Evolutionary conservation across 2,113 vertebrate species (phyloP).

Genomic region (Circaetus gallicus): DNA sequence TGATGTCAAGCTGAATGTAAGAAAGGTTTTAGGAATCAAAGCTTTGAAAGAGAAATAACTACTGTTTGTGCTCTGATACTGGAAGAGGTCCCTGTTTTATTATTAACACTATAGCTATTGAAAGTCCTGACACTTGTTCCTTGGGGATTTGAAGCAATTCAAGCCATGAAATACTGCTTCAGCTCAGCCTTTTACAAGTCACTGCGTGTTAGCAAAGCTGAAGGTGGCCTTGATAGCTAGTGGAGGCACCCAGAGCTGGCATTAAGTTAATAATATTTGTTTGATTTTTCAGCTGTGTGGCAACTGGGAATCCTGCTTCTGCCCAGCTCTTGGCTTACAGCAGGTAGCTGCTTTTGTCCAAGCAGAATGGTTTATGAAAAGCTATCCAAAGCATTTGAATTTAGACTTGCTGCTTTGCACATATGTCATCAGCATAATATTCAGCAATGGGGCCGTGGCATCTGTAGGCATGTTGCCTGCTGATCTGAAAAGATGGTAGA

Average conservation of each 20-base stretch:
- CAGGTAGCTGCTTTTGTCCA: not conserved
- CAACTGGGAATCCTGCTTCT: not conserved
- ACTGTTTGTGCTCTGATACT: slow-evolving; percentile 12
- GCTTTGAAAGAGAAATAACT: slow-evolving; percentile 45
- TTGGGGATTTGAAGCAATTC: slow-evolving; percentile 15
- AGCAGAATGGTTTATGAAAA: not conserved
- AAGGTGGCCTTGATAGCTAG: not conserved
- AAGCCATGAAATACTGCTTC: not conserved
- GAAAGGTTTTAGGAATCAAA: slow-evolving; percentile 54
- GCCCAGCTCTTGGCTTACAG: not conserved
- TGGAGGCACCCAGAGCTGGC: not conserved
- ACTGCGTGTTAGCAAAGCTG: not conserved
- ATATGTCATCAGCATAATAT: rapidly evolving
- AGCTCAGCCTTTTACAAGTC: not conserved
- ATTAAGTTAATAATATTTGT: not conserved
- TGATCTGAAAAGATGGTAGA: not conserved
- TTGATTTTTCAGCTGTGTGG: not conserved
- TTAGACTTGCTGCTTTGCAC: not conserved
- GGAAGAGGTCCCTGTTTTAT: slow-evolving; percentile 31
- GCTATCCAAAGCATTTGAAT: not conserved
- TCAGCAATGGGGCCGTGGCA: rapidly evolving
- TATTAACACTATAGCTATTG: slow-evolving; percentile 9
- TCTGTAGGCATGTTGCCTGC: not conserved
- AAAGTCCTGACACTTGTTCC: slow-evolving; percentile 32
- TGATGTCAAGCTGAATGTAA: slow-evolving; percentile 41